phyloP scores from a whole-genome alignment of 2,113 vertebrate genomes.

The Stegostoma tigrinum region DNA sequence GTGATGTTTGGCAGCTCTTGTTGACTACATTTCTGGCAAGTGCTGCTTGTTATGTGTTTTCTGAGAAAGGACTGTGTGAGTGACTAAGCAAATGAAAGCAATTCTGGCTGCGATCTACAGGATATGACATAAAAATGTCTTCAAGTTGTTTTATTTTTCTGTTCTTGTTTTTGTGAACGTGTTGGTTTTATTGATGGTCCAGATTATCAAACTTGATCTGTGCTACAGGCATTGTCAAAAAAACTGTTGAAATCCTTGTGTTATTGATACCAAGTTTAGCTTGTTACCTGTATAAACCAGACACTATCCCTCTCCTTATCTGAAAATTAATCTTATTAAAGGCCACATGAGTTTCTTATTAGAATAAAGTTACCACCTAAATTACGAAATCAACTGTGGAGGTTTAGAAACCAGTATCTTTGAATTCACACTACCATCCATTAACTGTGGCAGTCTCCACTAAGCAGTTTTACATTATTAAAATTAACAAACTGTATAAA shows the following conservation, averaged over 20 bases:
- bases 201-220: background rate
- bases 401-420: background rate
- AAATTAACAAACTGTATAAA: background rate
- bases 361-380: background rate
- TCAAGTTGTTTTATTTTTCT: background rate
- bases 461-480: background rate
- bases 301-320: background rate
- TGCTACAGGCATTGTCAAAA: background rate
- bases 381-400: background rate
- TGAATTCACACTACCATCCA: background rate
- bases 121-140: background rate
- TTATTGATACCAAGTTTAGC: background rate
- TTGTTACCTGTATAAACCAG: background rate
- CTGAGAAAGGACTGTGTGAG: slow-evolving; percentile 11
- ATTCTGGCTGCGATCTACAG: slow-evolving; percentile 14
- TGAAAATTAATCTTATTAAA: background rate
- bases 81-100: background rate
- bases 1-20: slow-evolving; percentile 3
- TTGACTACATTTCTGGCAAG: slow-evolving; percentile 19
- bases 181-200: background rate
- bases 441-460: background rate
- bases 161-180: background rate
- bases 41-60: background rate
- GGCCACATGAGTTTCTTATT: background rate
- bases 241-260: background rate